Conservation (phyloP, 2,797 vertebrate genomes). For the Poecilia wingei region DNA sequence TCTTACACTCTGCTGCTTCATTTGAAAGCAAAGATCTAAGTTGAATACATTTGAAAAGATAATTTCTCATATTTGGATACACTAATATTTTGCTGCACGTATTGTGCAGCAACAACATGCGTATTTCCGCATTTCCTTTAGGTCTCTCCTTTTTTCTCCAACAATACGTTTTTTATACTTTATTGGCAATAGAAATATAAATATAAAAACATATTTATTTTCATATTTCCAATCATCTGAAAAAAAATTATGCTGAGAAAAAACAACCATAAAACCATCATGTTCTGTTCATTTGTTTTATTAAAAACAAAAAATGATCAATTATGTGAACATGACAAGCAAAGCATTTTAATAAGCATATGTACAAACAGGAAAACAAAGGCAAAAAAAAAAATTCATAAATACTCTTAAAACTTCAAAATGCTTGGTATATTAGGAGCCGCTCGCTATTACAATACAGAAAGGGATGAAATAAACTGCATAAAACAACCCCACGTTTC, state of each 20-base stretch:
- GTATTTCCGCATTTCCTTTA: too few relatives aligned
- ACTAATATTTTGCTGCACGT: too few relatives aligned
- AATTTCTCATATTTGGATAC: too few relatives aligned
- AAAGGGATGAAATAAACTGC: slow-evolving; percentile 25
- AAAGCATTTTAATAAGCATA: slow-evolving; percentile 77
- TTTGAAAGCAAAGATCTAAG: too few relatives aligned
- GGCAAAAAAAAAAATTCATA: slow-evolving; percentile 67
- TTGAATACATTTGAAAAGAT: too few relatives aligned
- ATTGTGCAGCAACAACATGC: too few relatives aligned
- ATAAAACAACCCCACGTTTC: not conserved
- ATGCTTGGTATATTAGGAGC: slow-evolving; percentile 50
- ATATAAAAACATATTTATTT: too few relatives aligned
- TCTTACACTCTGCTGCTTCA: too few relatives aligned
- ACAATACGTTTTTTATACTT: too few relatives aligned
- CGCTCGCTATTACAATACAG: slow-evolving; percentile 35
- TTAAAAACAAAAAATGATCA: slow-evolving; percentile 79
- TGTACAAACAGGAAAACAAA: slow-evolving; percentile 78
- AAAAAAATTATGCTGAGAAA: not conserved
- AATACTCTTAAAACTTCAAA: slow-evolving; percentile 69
- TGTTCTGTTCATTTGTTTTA: slow-evolving; percentile 74
- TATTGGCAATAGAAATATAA: too few relatives aligned
- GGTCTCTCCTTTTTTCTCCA: too few relatives aligned
- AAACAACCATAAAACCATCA: not conserved
- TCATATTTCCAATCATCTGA: too few relatives aligned
- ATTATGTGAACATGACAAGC: slow-evolving; percentile 74